Percentiles rank a stretch among this genome's conserved stretches.
Conservation (phyloP, 2,113 vertebrate genomes). For the Ctenodactylus gundi region DNA sequence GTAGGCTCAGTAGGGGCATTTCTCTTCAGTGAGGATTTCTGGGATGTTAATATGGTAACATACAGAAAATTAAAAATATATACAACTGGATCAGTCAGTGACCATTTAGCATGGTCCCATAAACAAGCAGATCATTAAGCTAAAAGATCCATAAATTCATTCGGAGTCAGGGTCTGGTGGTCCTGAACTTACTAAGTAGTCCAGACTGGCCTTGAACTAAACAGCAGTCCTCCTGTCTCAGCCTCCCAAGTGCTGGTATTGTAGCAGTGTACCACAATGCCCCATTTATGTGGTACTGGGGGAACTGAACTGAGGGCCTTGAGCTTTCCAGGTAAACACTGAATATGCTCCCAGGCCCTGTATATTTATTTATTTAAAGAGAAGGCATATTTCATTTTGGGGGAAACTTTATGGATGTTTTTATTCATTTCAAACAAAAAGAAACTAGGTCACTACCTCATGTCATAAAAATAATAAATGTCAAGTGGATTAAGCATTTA, state of each 20-base stretch:
- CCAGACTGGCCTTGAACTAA: no score
- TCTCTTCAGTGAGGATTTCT: not conserved
- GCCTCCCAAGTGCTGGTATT: no score
- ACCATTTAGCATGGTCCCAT: not conserved
- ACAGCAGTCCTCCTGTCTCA: no score
- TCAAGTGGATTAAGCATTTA: not conserved
- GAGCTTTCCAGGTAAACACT: no score
- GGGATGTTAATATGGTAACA: not conserved
- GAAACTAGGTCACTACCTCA: not conserved
- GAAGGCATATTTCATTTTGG: not conserved
- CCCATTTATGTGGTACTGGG: no score
- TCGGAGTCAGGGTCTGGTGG: no score
- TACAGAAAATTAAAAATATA: not conserved
- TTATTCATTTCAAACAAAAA: slow-evolving; percentile 30
- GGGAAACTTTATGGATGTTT: not conserved
- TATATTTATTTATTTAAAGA: not conserved
- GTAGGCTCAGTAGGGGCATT: not conserved
- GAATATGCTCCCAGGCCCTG: not conserved
- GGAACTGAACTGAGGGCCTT: no score
- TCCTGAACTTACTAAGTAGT: no score
- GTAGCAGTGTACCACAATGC: no score
- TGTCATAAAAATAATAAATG: not conserved
- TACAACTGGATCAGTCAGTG: not conserved
- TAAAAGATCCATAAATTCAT: not conserved
- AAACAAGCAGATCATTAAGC: not conserved